Evolutionary conservation across 2,888 invertebrate genomes (phyloP).

Genomic region (Sarcophaga caerulescens): DNA sequence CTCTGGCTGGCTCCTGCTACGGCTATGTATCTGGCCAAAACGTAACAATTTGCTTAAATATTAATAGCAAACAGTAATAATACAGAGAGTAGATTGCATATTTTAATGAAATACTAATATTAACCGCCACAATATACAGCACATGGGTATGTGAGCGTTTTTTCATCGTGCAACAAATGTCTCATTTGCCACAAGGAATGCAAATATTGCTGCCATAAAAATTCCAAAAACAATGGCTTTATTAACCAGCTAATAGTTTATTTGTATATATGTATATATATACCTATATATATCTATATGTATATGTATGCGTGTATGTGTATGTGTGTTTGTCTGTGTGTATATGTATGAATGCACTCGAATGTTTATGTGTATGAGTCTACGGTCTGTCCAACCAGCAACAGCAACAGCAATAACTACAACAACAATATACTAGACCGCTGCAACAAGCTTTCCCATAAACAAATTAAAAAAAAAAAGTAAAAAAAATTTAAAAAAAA

Average conservation of each 20-base stretch:
- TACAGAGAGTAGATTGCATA: not conserved
- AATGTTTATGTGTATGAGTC: not conserved
- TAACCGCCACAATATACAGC: not conserved
- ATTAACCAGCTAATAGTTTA: constrained; percentile 61
- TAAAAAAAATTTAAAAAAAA: not conserved
- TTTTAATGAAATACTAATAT: not conserved
- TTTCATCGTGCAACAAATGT: constrained; percentile 42
- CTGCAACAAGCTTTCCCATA: constrained; percentile 28
- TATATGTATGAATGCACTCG: not conserved
- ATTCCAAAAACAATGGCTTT: constrained; percentile 53
- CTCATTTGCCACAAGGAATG: constrained; percentile 10
- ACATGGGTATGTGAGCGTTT: constrained; percentile 23
- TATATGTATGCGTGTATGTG: not conserved
- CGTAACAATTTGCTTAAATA: constrained; percentile 2
- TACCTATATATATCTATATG: no score
- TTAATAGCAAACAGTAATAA: not conserved
- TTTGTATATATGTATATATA: constrained; percentile 11
- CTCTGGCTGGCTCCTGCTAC: constrained; percentile 43
- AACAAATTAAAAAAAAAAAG: not conserved
- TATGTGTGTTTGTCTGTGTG: not conserved
- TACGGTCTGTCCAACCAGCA: constrained; percentile 37
- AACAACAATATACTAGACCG: constrained; percentile 1
- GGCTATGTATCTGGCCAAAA: constrained; percentile 28
- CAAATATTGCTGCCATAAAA: constrained; percentile 38
- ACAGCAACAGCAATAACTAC: constrained; percentile 19